Conservation (phyloP, 2,113 vertebrate genomes). For the Phainopepla nitens region DNA sequence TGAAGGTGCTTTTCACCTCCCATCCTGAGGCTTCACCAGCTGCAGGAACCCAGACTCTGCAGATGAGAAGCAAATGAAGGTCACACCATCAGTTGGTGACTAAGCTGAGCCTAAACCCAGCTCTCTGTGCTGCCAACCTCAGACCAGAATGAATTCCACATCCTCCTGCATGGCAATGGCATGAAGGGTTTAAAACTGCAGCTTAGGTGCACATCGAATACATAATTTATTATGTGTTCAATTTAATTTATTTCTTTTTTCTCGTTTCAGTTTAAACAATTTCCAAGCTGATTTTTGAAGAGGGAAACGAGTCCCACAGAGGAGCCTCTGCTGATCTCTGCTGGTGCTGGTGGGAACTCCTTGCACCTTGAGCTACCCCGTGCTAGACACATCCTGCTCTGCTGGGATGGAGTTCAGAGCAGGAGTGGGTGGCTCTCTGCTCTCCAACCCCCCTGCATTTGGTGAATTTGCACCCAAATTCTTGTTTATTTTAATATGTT, state of each 20-base stretch:
- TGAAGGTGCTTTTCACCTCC: fast-evolving
- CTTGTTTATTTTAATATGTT: neutral
- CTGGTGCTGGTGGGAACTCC: neutral
- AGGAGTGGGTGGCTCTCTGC: neutral
- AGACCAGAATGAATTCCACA: fast-evolving
- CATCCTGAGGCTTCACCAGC: neutral
- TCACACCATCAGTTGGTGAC: fast-evolving
- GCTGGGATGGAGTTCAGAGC: neutral
- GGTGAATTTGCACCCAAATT: too few species aligned
- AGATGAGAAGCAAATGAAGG: neutral
- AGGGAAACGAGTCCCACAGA: neutral
- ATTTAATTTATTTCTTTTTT: neutral
- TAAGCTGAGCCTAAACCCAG: neutral
- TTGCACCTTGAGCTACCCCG: neutral
- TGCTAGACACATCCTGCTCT: neutral
- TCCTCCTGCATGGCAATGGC: fast-evolving
- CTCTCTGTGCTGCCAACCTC: neutral
- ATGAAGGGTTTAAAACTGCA: fast-evolving
- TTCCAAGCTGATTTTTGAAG: neutral
- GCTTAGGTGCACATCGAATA: fast-evolving
- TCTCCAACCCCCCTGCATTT: neutral
- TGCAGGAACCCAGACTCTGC: fast-evolving
- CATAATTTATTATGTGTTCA: fast-evolving
- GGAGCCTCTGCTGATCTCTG: neutral
- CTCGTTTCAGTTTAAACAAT: fast-evolving